These are phyloP conservation scores for Agriopis marginaria DNA, from an alignment of 2,888 invertebrate genomes.

Conservation along the genomic window DNA sequence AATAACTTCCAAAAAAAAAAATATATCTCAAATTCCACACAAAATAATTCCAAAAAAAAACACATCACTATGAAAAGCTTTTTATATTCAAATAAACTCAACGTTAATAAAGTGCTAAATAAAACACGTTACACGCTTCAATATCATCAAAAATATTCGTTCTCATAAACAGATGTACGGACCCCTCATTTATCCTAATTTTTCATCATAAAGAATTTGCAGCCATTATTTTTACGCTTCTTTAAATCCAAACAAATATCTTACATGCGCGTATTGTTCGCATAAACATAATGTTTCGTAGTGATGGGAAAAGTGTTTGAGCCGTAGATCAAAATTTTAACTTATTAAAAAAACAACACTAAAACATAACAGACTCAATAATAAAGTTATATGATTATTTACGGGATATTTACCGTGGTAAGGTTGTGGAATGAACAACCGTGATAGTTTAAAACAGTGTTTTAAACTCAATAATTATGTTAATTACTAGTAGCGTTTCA, in stretches of 20 bases:
- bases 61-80: not conserved
- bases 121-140: conserved; percentile 20
- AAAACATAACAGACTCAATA: too few relatives aligned
- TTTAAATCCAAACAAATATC: conserved; percentile 34
- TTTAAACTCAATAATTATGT: too few relatives aligned
- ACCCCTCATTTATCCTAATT: conserved; percentile 33
- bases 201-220: conserved; percentile 34
- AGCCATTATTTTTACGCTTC: conserved; percentile 36
- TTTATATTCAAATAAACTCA: not conserved
- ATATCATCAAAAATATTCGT: conserved; percentile 22
- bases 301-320: conserved; percentile 3
- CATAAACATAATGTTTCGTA: not conserved
- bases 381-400: too few relatives aligned
- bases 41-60: not conserved
- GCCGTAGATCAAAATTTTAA: not conserved
- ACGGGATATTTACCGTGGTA: too few relatives aligned
- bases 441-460: too few relatives aligned
- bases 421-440: too few relatives aligned
- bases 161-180: conserved; percentile 28
- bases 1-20: too few relatives aligned
- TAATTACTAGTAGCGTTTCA: too few relatives aligned
- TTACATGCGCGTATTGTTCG: conserved; percentile 12
- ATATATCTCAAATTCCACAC: not conserved
- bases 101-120: conserved; percentile 14
- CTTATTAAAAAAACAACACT: too few relatives aligned